Conservation (phyloP, 2,797 vertebrate species). For the Argya squamiceps region DNA sequence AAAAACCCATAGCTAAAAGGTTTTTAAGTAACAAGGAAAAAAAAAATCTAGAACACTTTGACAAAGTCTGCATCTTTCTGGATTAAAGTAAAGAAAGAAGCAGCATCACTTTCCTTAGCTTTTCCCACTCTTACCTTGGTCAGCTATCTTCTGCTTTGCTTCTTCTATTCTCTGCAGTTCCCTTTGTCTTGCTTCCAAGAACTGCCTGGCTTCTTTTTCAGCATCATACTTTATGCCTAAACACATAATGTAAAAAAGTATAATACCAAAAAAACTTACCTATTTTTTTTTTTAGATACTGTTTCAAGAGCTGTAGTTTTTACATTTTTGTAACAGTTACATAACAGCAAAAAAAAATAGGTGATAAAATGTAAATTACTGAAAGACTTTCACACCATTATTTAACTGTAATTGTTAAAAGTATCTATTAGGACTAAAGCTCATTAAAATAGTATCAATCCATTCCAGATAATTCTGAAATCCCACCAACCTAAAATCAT, state of each 20-base stretch:
- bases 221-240: slow-evolving; percentile 95
- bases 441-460: neutral
- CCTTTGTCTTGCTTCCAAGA: slow-evolving; percentile 89
- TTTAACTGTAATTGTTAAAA: neutral
- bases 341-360: neutral
- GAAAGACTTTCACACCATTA: neutral
- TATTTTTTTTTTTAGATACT: neutral
- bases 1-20: neutral
- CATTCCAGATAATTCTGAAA: neutral
- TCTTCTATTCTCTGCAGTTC: slow-evolving; percentile 96
- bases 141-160: slow-evolving; percentile 92
- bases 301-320: neutral
- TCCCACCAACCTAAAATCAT: neutral
- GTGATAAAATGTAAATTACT: neutral
- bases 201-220: slow-evolving; percentile 92
- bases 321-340: neutral
- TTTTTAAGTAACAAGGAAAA: neutral
- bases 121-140: slow-evolving; percentile 82
- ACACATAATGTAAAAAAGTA: neutral
- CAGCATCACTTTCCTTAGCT: neutral
- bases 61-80: neutral
- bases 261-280: neutral
- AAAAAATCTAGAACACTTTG: neutral
- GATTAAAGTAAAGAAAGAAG: neutral
- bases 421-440: neutral